phyloP scores from a whole-genome alignment of 2,113 vertebrate genomes.

The Otocyon megalotis region DNA sequence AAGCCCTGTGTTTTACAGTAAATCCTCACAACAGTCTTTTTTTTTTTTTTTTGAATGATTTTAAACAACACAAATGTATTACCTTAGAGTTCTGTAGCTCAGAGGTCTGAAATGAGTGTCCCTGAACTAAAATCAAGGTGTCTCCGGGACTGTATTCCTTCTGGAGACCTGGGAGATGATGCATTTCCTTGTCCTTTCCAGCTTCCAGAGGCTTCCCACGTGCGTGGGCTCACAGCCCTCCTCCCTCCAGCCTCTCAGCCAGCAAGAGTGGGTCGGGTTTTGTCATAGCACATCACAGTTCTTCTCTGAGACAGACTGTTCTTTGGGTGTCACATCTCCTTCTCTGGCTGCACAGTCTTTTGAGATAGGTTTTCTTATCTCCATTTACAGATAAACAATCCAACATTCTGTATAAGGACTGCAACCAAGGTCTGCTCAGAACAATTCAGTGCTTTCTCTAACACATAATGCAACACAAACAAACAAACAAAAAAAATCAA shows the following conservation, averaged over 20 bases:
- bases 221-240: background rate
- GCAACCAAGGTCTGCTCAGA: background rate
- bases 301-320: background rate
- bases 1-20: background rate
- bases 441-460: background rate
- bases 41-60: background rate
- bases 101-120: background rate
- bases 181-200: background rate
- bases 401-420: background rate
- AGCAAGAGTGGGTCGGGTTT: background rate
- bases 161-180: background rate
- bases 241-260: background rate
- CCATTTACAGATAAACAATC: background rate
- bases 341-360: background rate
- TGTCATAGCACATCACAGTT: background rate
- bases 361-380: background rate
- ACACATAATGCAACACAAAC: background rate
- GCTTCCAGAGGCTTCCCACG: background rate
- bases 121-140: background rate
- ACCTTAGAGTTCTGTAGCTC: background rate
- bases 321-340: background rate
- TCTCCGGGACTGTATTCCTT: background rate
- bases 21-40: background rate
- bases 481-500: constrained; percentile 17
- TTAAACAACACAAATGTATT: background rate